Percentiles rank a stretch among this genome's conserved stretches.
phyloP scores from a whole-genome alignment of 2,888 invertebrate genomes.

The Pachydiplax longipennis region DNA sequence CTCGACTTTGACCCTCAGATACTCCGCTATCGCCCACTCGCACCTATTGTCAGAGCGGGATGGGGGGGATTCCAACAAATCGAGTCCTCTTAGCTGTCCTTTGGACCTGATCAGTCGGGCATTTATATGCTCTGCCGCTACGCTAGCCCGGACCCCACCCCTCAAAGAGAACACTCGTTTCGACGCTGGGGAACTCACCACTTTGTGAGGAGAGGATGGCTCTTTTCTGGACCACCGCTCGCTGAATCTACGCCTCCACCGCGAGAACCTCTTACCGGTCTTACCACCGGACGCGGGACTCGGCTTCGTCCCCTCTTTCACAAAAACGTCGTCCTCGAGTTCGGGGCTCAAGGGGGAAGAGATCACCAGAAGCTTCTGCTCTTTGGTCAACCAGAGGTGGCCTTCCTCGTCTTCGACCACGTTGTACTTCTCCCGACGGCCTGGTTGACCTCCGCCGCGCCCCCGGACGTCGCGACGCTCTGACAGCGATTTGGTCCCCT shows the following conservation, averaged over 20 bases:
- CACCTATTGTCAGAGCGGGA: background rate
- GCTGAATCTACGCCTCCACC: background rate
- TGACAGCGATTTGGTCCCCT: slow-evolving; percentile 7
- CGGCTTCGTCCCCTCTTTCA: background rate
- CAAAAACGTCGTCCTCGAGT: slow-evolving; percentile 3
- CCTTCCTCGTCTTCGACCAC: slow-evolving; percentile 38
- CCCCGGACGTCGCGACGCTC: slow-evolving; percentile 40
- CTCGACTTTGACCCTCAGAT: slow-evolving; percentile 1
- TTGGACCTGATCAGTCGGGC: background rate
- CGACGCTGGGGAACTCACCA: background rate
- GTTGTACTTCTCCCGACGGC: slow-evolving; percentile 2
- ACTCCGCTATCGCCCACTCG: slow-evolving; percentile 25
- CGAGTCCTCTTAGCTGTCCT: background rate
- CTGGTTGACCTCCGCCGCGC: slow-evolving; percentile 8
- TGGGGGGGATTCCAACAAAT: background rate
- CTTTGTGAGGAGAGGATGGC: background rate
- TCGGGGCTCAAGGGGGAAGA: background rate
- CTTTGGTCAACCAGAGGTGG: slow-evolving; percentile 1
- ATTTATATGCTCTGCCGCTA: background rate
- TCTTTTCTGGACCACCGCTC: background rate
- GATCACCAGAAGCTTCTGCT: background rate
- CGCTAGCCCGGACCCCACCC: background rate
- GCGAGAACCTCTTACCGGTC: background rate
- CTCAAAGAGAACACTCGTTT: background rate
- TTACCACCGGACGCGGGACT: background rate